Conservation (phyloP, 2,113 vertebrate species). For the Ploceus nigricollis region DNA sequence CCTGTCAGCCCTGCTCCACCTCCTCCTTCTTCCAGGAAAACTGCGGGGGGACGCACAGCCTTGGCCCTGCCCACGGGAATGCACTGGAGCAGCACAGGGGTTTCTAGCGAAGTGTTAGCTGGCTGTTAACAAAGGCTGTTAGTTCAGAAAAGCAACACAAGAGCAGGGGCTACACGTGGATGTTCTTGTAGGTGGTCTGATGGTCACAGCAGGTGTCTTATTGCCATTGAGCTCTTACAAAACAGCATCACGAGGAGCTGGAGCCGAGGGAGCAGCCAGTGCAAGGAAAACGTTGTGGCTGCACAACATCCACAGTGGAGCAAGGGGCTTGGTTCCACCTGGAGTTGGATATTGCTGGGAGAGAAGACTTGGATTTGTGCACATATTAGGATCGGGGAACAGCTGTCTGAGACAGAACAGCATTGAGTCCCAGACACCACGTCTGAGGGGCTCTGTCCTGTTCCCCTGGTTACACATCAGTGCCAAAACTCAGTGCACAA, state of each 20-base stretch:
- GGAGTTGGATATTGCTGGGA: constrained; percentile 16
- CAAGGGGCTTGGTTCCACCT: not conserved
- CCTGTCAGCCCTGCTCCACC: not conserved
- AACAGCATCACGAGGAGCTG: not conserved
- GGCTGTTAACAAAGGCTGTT: not conserved
- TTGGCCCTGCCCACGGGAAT: not conserved
- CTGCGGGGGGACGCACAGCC: rapidly evolving
- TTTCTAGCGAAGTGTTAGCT: not conserved
- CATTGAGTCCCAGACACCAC: not conserved
- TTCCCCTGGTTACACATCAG: not conserved
- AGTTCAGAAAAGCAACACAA: constrained; percentile 1
- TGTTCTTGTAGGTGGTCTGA: not conserved
- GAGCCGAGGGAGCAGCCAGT: not conserved
- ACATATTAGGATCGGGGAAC: rapidly evolving
- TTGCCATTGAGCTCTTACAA: constrained; percentile 21
- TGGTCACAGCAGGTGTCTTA: constrained; percentile 25
- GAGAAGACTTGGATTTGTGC: constrained; percentile 29
- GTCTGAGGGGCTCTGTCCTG: not conserved
- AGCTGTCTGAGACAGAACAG: not conserved
- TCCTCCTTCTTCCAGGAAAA: not conserved
- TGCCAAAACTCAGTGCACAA: not conserved
- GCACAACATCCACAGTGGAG: not conserved
- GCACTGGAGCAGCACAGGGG: not conserved
- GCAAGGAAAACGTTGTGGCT: not conserved
- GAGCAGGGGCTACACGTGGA: not conserved